A percentile compares a stretch with the other conserved stretches of the same genome.
These are phyloP conservation scores for Darevskia nairensis DNA, from an alignment of 2,797 vertebrate genomes.

Conservation along the genomic window DNA sequence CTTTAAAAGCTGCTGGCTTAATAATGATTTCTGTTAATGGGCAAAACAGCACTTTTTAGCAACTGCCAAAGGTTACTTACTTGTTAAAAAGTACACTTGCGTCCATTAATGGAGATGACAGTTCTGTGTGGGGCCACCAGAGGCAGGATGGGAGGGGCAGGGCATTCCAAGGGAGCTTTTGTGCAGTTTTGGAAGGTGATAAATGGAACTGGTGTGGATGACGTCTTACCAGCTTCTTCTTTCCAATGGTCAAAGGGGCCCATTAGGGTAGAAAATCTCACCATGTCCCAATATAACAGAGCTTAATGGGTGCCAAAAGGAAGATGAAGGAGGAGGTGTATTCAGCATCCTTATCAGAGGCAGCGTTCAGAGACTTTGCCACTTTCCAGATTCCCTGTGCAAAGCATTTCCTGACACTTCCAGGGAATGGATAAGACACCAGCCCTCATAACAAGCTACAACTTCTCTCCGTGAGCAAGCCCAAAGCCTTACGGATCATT, in stretches of 20 bases:
- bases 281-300: background rate
- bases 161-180: slow-evolving; percentile 57
- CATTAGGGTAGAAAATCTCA: slow-evolving; percentile 4
- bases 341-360: background rate
- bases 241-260: slow-evolving; percentile 3
- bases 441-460: background rate
- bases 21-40: slow-evolving; percentile 76
- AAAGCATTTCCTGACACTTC: background rate
- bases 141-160: slow-evolving; percentile 38
- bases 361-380: background rate
- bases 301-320: slow-evolving; percentile 5
- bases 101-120: slow-evolving; percentile 69
- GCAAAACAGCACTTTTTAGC: slow-evolving; percentile 72
- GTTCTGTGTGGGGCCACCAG: slow-evolving; percentile 38
- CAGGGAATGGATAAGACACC: background rate
- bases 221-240: background rate
- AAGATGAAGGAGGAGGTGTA: background rate
- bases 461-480: background rate
- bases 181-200: slow-evolving; percentile 43
- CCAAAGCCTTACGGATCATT: background rate
- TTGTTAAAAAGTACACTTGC: slow-evolving; percentile 71
- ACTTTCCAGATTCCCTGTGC: background rate
- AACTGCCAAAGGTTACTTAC: slow-evolving; percentile 75
- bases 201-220: slow-evolving; percentile 31
- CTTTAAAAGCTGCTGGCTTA: slow-evolving; percentile 78